phyloP scores from a whole-genome alignment of 2,113 vertebrate genomes.

The Malurus alboscapulatus region DNA sequence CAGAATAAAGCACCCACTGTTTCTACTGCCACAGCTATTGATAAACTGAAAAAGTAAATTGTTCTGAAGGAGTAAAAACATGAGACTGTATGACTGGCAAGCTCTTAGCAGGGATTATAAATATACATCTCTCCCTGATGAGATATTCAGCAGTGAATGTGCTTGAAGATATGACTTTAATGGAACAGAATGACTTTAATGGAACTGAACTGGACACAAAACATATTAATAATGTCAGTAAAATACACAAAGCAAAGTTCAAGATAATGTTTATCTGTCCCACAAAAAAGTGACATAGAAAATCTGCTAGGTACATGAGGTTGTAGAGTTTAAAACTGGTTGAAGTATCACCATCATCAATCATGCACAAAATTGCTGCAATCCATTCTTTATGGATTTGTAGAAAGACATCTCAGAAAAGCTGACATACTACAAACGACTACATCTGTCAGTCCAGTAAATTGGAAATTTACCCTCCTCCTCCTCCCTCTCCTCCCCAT shows the following conservation, averaged over 20 bases:
- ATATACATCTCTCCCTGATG: neutral
- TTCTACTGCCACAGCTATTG: neutral
- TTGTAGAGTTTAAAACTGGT: neutral
- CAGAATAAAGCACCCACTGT: neutral
- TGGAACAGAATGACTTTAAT: neutral
- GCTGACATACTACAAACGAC: neutral
- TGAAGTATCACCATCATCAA: neutral
- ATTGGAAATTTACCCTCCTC: neutral
- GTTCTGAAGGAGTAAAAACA: neutral
- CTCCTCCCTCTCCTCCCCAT: neutral
- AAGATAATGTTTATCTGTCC: neutral
- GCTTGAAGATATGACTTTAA: conserved; percentile 1
- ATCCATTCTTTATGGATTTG: neutral
- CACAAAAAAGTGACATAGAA: neutral
- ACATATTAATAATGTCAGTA: conserved; percentile 21
- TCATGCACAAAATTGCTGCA: neutral
- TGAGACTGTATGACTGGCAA: neutral
- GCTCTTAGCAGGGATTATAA: neutral
- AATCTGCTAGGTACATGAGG: neutral
- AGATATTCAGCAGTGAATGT: neutral
- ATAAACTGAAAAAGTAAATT: conserved; percentile 13
- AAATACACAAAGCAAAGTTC: neutral
- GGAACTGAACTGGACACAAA: neutral
- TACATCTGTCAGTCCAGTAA: neutral
- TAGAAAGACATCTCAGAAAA: neutral